phyloP scores from a whole-genome alignment of 35 echinoderm and acorn worm genomes.

The Ptychodera flava region DNA sequence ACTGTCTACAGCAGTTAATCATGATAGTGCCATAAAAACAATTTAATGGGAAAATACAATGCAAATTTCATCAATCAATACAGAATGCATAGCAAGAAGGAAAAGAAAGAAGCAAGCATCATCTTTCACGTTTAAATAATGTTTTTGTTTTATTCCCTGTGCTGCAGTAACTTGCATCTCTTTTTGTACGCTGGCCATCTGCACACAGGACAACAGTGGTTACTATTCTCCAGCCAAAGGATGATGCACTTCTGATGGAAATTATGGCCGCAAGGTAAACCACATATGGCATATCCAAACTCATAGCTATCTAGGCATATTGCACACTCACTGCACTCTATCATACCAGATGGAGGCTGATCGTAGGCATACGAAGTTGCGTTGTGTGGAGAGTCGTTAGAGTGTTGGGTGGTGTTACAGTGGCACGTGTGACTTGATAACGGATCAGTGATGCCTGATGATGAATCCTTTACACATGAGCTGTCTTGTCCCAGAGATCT shows the following conservation, averaged over 20 bases:
- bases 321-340: slow-evolving; percentile 57
- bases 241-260: slow-evolving; percentile 73
- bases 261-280: slow-evolving; percentile 80
- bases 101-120: no score
- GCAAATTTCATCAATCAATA: no score
- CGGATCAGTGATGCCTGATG: neutral
- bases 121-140: neutral
- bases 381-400: neutral
- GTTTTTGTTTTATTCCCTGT: slow-evolving; percentile 60
- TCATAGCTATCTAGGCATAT: slow-evolving; percentile 78
- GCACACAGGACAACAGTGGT: slow-evolving; percentile 84
- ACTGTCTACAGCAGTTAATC: no score
- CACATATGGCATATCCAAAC: slow-evolving; percentile 46
- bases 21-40: no score
- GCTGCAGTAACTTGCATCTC: slow-evolving; percentile 57
- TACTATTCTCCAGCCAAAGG: slow-evolving; percentile 55
- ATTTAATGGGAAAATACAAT: no score
- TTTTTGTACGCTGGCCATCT: slow-evolving; percentile 94
- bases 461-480: neutral
- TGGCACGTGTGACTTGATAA: neutral
- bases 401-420: neutral
- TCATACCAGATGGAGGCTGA: slow-evolving; percentile 56
- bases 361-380: neutral
- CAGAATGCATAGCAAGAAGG: no score
- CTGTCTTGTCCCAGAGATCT: neutral